A percentile compares a stretch with the other conserved stretches of the same genome.
Conservation (phyloP, 2,797 vertebrate genomes). For the Pseudochromis fuscus region DNA sequence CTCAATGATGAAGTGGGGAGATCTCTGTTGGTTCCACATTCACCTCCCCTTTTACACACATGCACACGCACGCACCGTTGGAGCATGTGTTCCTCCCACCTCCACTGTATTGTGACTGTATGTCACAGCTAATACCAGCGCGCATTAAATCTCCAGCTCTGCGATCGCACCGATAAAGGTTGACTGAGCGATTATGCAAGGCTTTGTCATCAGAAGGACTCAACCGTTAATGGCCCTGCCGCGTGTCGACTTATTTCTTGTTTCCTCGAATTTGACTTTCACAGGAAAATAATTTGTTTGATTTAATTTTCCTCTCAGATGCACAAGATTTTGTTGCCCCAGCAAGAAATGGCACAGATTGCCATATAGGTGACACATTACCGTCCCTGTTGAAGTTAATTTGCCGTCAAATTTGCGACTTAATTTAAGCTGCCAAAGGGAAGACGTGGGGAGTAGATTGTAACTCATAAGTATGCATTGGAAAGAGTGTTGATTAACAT, state of each 20-base stretch:
- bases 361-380: slow-evolving; percentile 75
- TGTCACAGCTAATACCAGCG: slow-evolving; percentile 72
- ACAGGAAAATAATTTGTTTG: slow-evolving; percentile 55
- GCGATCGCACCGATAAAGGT: slow-evolving; percentile 66
- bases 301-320: slow-evolving; percentile 64
- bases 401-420: slow-evolving; percentile 79
- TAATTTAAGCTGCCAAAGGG: slow-evolving; percentile 79
- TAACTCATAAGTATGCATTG: slow-evolving; percentile 84
- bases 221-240: slow-evolving; percentile 60
- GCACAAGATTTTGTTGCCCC: slow-evolving; percentile 24
- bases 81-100: slow-evolving; percentile 69
- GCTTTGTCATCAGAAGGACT: slow-evolving; percentile 64
- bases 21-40: slow-evolving; percentile 74
- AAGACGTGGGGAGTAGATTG: slow-evolving; percentile 79
- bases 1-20: slow-evolving; percentile 81
- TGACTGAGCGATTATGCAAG: slow-evolving; percentile 67
- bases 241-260: slow-evolving; percentile 26
- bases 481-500: slow-evolving; percentile 82
- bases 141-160: slow-evolving; percentile 68
- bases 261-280: slow-evolving; percentile 51
- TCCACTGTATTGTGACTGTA: slow-evolving; percentile 68
- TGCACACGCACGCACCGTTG: slow-evolving; percentile 33
- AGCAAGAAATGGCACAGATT: slow-evolving; percentile 49
- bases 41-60: slow-evolving; percentile 59
- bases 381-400: slow-evolving; percentile 76